These are phyloP conservation scores for Stenchaetothrips biformis DNA, from an alignment of 2,888 invertebrate species.

Conservation along the genomic window DNA sequence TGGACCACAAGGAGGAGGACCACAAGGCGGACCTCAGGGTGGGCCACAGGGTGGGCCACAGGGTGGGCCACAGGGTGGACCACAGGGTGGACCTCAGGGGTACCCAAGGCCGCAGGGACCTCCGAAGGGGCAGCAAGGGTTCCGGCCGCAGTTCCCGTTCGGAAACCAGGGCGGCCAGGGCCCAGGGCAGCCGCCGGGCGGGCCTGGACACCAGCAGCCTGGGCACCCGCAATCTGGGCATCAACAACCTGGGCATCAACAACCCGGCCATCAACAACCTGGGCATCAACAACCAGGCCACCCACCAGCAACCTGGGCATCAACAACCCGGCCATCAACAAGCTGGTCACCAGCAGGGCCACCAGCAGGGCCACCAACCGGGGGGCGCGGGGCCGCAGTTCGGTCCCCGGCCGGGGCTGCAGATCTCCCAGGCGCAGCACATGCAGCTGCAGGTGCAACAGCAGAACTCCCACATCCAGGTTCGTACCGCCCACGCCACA, in stretches of 20 bases:
- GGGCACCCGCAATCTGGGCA: too few species aligned
- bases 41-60: slow-evolving; percentile 36
- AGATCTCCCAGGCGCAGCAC: slow-evolving; percentile 84
- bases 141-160: slow-evolving; percentile 34
- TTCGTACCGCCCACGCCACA: neutral
- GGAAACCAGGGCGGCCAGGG: slow-evolving; percentile 48
- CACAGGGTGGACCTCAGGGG: slow-evolving; percentile 28
- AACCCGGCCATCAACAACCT: too few species aligned
- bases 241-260: too few species aligned
- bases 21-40: too few species aligned
- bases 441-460: slow-evolving; percentile 51
- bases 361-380: slow-evolving; percentile 34
- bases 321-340: too few species aligned
- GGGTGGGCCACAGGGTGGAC: slow-evolving; percentile 34
- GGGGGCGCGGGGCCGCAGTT: slow-evolving; percentile 41
- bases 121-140: slow-evolving; percentile 45
- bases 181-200: slow-evolving; percentile 46
- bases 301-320: too few species aligned
- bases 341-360: slow-evolving; percentile 20
- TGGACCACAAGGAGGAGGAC: too few species aligned
- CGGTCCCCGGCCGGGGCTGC: slow-evolving; percentile 52
- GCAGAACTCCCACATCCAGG: slow-evolving; percentile 26
- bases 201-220: slow-evolving; percentile 41
- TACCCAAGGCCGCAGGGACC: slow-evolving; percentile 43
- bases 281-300: too few species aligned